Percentiles rank a stretch among this genome's conserved stretches.
Evolutionary conservation across 2,888 invertebrate genomes (phyloP).

Genomic region (Microctonus aethiopoides): DNA sequence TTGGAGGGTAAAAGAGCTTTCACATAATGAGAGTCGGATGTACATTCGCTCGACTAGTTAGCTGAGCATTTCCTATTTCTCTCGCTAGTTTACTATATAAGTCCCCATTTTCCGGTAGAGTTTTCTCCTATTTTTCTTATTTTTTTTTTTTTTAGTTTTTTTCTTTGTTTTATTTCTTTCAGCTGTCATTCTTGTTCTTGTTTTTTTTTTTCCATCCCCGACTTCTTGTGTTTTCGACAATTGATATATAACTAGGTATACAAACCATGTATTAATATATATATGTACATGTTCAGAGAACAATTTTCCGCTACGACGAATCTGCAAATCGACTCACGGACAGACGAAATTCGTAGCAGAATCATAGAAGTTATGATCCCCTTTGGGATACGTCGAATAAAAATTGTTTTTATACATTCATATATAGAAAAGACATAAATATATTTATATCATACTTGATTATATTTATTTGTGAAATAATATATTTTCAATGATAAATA

Average conservation of each 20-base stretch:
- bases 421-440: not conserved
- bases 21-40: conserved; percentile 19
- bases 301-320: conserved; percentile 57
- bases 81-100: conserved; percentile 23
- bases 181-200: not conserved
- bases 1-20: conserved; percentile 11
- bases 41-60: conserved; percentile 11
- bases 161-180: not conserved
- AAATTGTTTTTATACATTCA: conserved; percentile 14
- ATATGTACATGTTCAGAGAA: conserved; percentile 32
- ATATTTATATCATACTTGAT: too few species aligned
- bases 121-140: conserved; percentile 16
- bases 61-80: conserved; percentile 29
- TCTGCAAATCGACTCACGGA: conserved; percentile 48
- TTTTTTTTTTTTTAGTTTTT: conserved; percentile 20
- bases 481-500: too few species aligned
- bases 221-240: conserved; percentile 15
- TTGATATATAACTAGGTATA: not conserved
- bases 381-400: not conserved
- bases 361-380: conserved; percentile 19
- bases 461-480: too few species aligned
- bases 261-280: not conserved
- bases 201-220: conserved; percentile 9
- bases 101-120: conserved; percentile 29
- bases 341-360: conserved; percentile 13